Evolutionary conservation across 2,113 vertebrate species (phyloP), one percentile per base, ranked within the genome.

Genomic region (Microcebus lehilahytsara): DNA sequence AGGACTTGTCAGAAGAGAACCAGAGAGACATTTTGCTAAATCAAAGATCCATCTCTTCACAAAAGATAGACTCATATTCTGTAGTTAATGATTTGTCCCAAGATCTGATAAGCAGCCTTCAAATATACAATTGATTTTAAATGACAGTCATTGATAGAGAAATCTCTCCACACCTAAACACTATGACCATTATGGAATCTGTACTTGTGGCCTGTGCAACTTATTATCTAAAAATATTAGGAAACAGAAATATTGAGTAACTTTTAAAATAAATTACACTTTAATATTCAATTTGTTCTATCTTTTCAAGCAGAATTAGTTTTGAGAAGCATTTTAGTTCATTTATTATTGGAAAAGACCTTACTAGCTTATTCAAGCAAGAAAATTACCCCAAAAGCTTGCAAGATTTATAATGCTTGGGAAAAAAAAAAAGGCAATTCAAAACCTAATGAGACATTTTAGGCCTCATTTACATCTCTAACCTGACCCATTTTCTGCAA

Each of bases 371-470:
- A 98, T 93, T 98, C 98, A 99, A 98, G 98, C 98, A 98, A 98
- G 98, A 98, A 99, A 98, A 99, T 99, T 99, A 98, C 90, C 98
- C 98, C 98, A 98, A 98, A 98, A 98, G 98, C 98, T 98, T 97
- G 83, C 85, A 98, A 98, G 98, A 99, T 98, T 98, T 98, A 98
- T 98, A 99, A 98, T 96, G 97, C 98, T 98, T 98, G 93, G 85
- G 97, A 85, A 98, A 98, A 98, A 98, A 98, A 98, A 91, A 98
- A 98, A 98, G 94, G 98, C 98, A 98, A 98, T 99, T 99, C 98
- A 98, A 98, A 98, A 98, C 98, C 97, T 99, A 99, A 99, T 99
- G 98, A 99, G 98, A 99, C 99, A 98, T 98, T 98, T 98, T 99
- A 98, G 98, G 97, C 98, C 98, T 98, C 98, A 99, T 99, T 99